These are phyloP conservation scores for Pardalotus punctatus DNA, from an alignment of 2,113 vertebrate genomes.

Conservation along the genomic window DNA sequence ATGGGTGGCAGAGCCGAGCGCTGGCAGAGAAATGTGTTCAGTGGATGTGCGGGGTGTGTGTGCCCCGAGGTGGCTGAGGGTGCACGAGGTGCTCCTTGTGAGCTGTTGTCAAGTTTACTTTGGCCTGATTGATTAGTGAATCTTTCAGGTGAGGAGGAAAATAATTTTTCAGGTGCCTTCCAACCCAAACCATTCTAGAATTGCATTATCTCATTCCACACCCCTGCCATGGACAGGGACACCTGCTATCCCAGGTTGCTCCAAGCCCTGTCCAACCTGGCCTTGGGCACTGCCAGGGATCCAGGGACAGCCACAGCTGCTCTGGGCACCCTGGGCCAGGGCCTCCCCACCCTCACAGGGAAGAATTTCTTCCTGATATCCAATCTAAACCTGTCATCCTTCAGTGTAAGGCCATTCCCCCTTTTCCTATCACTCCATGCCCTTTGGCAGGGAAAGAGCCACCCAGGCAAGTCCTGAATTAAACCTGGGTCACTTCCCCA, in stretches of 20 bases:
- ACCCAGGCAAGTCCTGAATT: slow-evolving; percentile 77
- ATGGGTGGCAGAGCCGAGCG: slow-evolving; percentile 63
- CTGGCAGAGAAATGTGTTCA: slow-evolving; percentile 74
- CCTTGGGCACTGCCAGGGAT: background rate
- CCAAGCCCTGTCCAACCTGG: fast-evolving
- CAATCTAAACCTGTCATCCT: background rate
- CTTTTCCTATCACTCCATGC: background rate
- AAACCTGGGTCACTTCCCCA: slow-evolving; percentile 77
- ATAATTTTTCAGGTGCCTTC: no score
- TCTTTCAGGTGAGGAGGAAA: slow-evolving; percentile 67
- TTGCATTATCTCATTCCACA: background rate
- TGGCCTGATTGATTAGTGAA: slow-evolving; percentile 85
- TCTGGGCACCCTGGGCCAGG: background rate
- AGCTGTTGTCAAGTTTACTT: slow-evolving; percentile 72
- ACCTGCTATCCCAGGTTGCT: fast-evolving
- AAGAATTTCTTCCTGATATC: background rate
- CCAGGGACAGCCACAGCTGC: background rate
- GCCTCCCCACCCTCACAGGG: fast-evolving
- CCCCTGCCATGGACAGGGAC: background rate
- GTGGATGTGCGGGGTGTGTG: background rate
- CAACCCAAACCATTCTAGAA: no score
- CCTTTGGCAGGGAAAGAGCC: slow-evolving; percentile 23
- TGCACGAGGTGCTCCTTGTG: fast-evolving
- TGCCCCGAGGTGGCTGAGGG: background rate
- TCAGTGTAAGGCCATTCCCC: no score